Conservation (phyloP, 2,113 vertebrate genomes). For the Cervus canadensis region DNA sequence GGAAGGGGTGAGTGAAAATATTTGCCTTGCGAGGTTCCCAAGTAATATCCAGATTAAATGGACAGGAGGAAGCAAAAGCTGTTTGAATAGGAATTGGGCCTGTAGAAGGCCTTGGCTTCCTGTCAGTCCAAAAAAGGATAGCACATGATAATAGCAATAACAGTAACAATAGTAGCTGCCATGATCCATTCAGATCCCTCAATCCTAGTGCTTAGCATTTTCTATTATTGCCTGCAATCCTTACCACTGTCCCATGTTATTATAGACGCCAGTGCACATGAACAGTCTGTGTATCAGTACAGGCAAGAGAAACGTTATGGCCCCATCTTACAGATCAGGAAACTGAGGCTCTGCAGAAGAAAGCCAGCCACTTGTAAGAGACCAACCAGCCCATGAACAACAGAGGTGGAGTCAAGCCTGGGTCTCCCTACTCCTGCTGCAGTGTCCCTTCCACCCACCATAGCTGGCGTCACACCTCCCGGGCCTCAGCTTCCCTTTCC, state of each 20-base stretch:
- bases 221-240: background rate
- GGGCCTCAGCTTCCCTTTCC: background rate
- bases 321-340: background rate
- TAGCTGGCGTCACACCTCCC: background rate
- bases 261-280: background rate
- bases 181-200: background rate
- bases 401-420: background rate
- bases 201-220: background rate
- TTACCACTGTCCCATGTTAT: accelerated
- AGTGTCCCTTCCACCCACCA: background rate
- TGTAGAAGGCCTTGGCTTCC: background rate
- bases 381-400: background rate
- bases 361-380: background rate
- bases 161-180: background rate
- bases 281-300: background rate
- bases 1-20: background rate
- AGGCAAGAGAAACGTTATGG: background rate
- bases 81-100: background rate
- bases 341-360: background rate
- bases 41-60: background rate
- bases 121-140: background rate
- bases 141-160: background rate
- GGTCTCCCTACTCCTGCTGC: background rate
- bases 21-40: background rate
- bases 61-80: background rate